Conservation (phyloP, 2,113 vertebrate genomes). For the Willisornis vidua region DNA sequence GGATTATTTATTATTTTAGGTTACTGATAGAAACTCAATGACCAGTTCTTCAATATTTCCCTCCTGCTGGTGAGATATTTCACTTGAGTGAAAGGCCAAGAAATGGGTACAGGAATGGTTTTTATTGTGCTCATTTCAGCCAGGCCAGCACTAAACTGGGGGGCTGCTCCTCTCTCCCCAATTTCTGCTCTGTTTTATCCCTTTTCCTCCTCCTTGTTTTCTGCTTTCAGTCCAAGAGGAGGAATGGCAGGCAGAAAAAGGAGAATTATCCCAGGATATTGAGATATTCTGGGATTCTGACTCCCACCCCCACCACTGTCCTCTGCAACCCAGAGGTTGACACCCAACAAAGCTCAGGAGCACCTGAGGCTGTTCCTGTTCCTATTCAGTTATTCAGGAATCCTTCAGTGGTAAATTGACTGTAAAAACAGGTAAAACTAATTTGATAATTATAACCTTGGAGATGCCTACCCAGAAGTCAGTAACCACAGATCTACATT, state of each 20-base stretch:
- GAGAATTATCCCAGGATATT: neutral
- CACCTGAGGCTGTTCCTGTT: neutral
- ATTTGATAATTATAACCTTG: conserved; percentile 25
- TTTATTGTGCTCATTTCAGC: neutral
- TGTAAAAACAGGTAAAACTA: neutral
- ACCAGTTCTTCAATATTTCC: neutral
- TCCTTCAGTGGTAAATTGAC: neutral
- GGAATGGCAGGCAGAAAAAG: neutral
- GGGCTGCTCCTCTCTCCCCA: neutral
- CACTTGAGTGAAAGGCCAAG: neutral
- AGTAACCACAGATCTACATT: neutral
- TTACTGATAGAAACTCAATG: neutral
- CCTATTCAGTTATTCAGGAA: neutral
- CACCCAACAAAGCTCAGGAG: neutral
- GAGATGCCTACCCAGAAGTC: neutral
- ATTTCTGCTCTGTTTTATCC: neutral
- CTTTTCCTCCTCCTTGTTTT: neutral
- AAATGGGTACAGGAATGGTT: neutral
- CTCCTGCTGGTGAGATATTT: neutral
- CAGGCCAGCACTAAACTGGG: neutral
- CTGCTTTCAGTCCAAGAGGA: neutral
- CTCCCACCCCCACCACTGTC: fast-evolving
- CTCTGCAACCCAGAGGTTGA: neutral
- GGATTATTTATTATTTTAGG: neutral
- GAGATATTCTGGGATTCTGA: fast-evolving